phyloP scores from a whole-genome alignment of 2,113 vertebrate species.

The Xyliphius kryptos region DNA sequence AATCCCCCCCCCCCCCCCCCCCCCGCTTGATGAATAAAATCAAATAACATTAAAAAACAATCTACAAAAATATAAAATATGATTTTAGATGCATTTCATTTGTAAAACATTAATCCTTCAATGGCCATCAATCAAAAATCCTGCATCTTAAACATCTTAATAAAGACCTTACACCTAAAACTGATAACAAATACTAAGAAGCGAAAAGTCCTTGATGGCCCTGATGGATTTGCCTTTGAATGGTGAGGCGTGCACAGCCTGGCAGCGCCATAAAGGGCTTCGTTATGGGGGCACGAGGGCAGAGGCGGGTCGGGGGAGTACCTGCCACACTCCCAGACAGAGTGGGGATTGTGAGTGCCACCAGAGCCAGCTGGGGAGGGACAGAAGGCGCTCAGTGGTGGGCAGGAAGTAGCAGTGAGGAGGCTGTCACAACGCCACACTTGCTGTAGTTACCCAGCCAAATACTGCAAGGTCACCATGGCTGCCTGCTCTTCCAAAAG shows the following conservation, averaged over 20 bases:
- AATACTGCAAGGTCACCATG: constrained; percentile 33
- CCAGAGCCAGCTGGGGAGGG: constrained; percentile 46
- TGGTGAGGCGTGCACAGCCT: constrained; percentile 30
- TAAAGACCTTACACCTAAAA: not conserved
- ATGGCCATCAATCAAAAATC: no score
- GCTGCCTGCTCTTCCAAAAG: constrained; percentile 10
- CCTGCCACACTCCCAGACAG: constrained; percentile 40
- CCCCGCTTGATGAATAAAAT: no score
- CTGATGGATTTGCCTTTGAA: constrained; percentile 41
- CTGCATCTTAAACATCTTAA: no score
- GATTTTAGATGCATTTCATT: no score
- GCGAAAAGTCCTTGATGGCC: constrained; percentile 13
- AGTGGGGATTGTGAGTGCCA: constrained; percentile 42
- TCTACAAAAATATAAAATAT: no score
- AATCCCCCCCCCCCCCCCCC: no score
- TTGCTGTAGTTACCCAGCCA: constrained; percentile 21
- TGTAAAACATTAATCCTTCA: no score
- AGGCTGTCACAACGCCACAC: constrained; percentile 35
- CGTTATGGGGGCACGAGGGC: constrained; percentile 38
- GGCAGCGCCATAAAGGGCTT: constrained; percentile 43
- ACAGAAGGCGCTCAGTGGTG: constrained; percentile 50
- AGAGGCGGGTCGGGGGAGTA: constrained; percentile 40
- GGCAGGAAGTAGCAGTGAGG: constrained; percentile 43
- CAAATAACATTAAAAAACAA: no score
- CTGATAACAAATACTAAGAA: constrained; percentile 1